Evolutionary conservation across 2,113 vertebrate species (phyloP).

Genomic region (Pungitius pungitius): DNA sequence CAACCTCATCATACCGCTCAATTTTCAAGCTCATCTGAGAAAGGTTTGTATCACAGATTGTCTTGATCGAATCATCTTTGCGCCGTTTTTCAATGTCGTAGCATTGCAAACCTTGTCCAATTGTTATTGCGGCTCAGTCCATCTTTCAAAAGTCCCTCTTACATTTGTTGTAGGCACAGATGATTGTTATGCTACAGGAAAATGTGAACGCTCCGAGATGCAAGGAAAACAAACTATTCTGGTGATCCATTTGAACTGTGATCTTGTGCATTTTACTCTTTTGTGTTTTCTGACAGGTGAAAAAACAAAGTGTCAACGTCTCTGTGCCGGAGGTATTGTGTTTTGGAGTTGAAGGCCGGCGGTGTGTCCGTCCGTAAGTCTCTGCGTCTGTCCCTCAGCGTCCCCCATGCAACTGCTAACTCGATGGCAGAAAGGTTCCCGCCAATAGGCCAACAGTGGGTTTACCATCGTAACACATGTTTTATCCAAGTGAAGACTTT

Average conservation of each 20-base stretch:
- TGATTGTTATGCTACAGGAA: neutral
- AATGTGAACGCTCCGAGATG: neutral
- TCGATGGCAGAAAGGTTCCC: neutral
- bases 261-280: neutral
- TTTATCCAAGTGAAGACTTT: constrained; percentile 6
- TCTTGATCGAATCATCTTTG: constrained; percentile 25
- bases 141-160: neutral
- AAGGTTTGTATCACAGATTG: constrained; percentile 10
- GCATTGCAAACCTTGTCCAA: neutral
- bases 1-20: constrained; percentile 8
- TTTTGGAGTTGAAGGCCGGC: too few species aligned
- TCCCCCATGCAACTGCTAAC: too few species aligned
- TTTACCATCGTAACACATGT: constrained; percentile 19
- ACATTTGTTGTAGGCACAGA: neutral
- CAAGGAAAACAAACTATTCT: neutral
- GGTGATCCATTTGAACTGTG: neutral
- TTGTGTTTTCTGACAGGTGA: neutral
- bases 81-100: neutral
- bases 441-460: neutral
- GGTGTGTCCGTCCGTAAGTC: too few species aligned
- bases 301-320: neutral
- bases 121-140: neutral
- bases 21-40: constrained; percentile 5
- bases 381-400: too few species aligned
- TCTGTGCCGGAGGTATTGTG: neutral